Evolutionary conservation across 2,113 vertebrate species (phyloP).

Genomic region (Mystacornis crossleyi): DNA sequence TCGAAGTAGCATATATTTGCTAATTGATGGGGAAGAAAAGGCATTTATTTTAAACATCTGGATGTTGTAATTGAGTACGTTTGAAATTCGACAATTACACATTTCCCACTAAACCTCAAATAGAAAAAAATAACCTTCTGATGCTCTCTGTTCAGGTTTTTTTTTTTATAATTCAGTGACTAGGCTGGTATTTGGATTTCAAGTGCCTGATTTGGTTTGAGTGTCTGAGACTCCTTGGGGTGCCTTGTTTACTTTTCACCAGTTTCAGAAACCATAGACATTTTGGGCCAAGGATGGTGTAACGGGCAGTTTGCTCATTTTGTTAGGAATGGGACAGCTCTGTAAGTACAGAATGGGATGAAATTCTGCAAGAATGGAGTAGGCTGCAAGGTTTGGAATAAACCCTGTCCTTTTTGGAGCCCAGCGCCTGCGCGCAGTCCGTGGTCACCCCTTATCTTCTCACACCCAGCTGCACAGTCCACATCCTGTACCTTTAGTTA

Average conservation of each 20-base stretch:
- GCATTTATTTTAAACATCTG: background rate
- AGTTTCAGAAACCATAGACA: background rate
- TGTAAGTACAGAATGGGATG: background rate
- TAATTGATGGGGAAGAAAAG: background rate
- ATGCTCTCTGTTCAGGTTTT: background rate
- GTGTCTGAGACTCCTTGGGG: background rate
- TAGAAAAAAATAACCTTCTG: background rate
- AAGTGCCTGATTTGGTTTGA: background rate
- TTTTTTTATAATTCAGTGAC: background rate
- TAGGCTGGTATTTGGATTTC: background rate
- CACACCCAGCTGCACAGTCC: background rate
- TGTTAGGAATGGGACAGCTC: background rate
- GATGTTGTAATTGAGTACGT: fast-evolving
- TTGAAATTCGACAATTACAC: background rate
- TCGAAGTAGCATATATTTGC: background rate
- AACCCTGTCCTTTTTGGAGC: background rate
- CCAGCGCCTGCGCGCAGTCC: fast-evolving
- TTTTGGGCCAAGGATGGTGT: background rate
- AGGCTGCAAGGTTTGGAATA: background rate
- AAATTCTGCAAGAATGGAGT: background rate
- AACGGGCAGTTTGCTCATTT: background rate
- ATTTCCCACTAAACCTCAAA: background rate
- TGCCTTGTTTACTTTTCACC: background rate
- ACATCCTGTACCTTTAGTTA: background rate
- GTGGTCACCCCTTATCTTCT: background rate